Evolutionary conservation across 2,113 vertebrate genomes (phyloP).

Genomic region (Platysteira castanea): DNA sequence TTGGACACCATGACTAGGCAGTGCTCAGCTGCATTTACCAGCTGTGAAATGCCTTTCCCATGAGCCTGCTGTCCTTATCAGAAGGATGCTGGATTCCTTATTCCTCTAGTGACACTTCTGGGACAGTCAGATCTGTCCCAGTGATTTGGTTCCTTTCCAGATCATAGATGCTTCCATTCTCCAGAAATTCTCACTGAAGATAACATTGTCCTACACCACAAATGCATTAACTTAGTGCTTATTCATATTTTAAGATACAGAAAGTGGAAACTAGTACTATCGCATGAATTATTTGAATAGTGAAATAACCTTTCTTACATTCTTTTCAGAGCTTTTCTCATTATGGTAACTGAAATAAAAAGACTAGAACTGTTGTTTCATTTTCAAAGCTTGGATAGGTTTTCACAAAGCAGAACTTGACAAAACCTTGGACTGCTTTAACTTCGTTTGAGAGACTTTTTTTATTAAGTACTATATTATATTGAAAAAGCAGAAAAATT

Average conservation of each 20-base stretch:
- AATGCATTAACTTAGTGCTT: not conserved
- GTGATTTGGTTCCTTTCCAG: not conserved
- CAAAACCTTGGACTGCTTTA: not conserved
- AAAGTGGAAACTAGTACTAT: not conserved
- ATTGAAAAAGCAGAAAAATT: not conserved
- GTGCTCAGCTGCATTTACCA: not conserved
- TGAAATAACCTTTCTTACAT: not conserved
- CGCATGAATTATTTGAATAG: not conserved
- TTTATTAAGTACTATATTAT: not conserved
- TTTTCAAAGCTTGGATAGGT: not conserved
- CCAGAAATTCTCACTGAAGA: not conserved
- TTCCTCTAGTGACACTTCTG: not conserved
- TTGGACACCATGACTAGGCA: not conserved
- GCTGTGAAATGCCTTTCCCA: not conserved
- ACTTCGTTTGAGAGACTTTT: not conserved
- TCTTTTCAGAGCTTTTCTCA: not conserved
- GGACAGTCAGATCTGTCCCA: not conserved
- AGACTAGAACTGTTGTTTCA: not conserved
- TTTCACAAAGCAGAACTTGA: not conserved
- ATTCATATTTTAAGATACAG: not conserved
- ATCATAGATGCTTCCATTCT: not conserved
- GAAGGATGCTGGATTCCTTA: not conserved
- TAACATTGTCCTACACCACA: not conserved
- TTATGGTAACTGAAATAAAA: not conserved
- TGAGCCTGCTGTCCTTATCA: not conserved